These are phyloP conservation scores for Cephus spinipes DNA, from an alignment of 2,888 invertebrate species.

Conservation along the genomic window DNA sequence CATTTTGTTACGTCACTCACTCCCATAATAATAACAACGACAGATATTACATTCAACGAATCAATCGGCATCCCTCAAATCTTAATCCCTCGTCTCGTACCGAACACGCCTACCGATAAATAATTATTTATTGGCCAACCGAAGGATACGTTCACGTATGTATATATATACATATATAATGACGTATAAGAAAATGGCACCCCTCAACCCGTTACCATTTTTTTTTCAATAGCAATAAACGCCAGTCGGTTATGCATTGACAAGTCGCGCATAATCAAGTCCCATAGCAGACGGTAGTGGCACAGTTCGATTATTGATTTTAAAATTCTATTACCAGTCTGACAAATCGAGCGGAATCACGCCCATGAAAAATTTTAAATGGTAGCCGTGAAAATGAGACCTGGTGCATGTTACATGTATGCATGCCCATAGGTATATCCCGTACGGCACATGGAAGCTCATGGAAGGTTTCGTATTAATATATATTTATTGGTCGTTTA, in stretches of 20 bases:
- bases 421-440: neutral
- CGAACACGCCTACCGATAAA: constrained; percentile 45
- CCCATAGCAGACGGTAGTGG: neutral
- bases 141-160: neutral
- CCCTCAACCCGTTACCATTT: neutral
- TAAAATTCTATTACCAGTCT: constrained; percentile 26
- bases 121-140: constrained; percentile 35
- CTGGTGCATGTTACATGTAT: neutral
- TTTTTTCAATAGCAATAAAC: neutral
- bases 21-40: neutral
- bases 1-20: neutral
- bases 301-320: constrained; percentile 25
- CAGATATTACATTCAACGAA: neutral
- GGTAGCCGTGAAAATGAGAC: constrained; percentile 7
- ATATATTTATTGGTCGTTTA: constrained; percentile 34
- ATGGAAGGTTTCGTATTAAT: constrained; percentile 27
- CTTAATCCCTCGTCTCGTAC: constrained; percentile 2
- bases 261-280: constrained; percentile 3
- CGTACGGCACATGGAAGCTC: neutral
- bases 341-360: constrained; percentile 23
- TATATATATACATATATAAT: neutral
- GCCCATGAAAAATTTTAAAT: constrained; percentile 21
- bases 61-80: constrained; percentile 1
- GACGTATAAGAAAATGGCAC: neutral
- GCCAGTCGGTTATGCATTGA: neutral